phyloP scores from a whole-genome alignment of 2,113 vertebrate species.

The Rhipidura dahli region DNA sequence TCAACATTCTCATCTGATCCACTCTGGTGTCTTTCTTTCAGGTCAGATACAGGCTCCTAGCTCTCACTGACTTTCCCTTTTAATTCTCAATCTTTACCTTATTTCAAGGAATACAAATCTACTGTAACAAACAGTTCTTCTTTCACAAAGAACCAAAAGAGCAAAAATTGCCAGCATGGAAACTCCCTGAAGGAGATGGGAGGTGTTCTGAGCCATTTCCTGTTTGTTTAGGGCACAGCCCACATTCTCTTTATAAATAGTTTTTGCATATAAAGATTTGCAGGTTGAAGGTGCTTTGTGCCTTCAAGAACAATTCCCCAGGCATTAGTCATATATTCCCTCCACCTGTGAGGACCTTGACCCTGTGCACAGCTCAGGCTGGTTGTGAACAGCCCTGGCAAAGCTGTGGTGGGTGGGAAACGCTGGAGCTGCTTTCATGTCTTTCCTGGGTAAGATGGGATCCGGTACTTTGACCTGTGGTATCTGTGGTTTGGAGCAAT shows the following conservation, averaged over 20 bases:
- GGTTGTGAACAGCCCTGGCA: background rate
- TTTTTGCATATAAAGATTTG: background rate
- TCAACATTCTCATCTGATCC: background rate
- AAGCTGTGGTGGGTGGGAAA: background rate
- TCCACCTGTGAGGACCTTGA: background rate
- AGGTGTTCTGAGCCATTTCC: background rate
- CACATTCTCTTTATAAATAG: background rate
- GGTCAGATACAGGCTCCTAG: background rate
- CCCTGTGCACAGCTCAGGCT: background rate
- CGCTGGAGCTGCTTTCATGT: background rate
- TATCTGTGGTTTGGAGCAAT: background rate
- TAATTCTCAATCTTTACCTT: background rate
- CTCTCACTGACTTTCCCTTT: background rate
- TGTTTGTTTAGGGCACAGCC: background rate
- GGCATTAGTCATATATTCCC: background rate
- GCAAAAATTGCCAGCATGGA: background rate
- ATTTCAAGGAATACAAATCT: background rate
- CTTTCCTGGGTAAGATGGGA: background rate
- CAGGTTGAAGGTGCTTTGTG: background rate
- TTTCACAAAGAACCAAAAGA: background rate
- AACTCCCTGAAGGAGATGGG: background rate
- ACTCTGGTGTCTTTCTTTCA: background rate
- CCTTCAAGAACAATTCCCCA: background rate
- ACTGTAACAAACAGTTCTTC: background rate
- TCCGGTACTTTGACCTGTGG: background rate